Evolutionary conservation across 2,888 invertebrate species (phyloP), one percentile per base, ranked within the genome.

Genomic region (Nymphalis polychloros): DNA sequence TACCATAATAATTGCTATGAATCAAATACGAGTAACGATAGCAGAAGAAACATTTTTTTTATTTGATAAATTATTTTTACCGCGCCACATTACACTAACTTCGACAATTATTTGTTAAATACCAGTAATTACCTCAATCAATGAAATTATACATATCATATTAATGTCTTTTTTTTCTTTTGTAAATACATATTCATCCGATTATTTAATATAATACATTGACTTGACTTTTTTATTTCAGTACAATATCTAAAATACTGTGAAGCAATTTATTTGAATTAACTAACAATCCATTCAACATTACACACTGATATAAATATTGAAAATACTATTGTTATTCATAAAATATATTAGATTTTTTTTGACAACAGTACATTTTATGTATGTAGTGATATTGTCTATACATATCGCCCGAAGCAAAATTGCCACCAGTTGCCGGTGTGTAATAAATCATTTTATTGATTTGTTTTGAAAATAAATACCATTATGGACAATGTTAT

Each of bases 1-100:
- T 41, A 63, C 50, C 35, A 41, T 49, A 65, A 60, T 71, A 61
- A 68, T 68, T 66, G 65, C 65, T 46, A 63, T 60, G 59, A 59
- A 64, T 70, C 65, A 66, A 59, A 59, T 17, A 31, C 4, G 47
- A 7, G 50, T 64, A 67, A 48, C 16, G 61, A 62, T 41, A 52
- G 57, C 67, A 64, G 23, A 62, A 64, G 27, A 6, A 31, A 27
- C 41, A 52, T 41, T 20, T 23, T n/a, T 50, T 23, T 65, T 53
- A 6, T 31, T 55, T 8, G 0, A 16, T n/a, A n/a, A n/a, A n/a
- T n/a, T 17, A 35, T 17, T 17, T 8, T 49, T n/a, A 49, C 8
- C 19, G 4, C 13, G 0, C 0, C 0, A 13, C 41, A 10, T 41
- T 41, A 4, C 13, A 41, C 2, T 41, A 41, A 41, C 13, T 41